Evolutionary conservation across 2,888 invertebrate species (phyloP).

Genomic region (Zonitis immaculata): DNA sequence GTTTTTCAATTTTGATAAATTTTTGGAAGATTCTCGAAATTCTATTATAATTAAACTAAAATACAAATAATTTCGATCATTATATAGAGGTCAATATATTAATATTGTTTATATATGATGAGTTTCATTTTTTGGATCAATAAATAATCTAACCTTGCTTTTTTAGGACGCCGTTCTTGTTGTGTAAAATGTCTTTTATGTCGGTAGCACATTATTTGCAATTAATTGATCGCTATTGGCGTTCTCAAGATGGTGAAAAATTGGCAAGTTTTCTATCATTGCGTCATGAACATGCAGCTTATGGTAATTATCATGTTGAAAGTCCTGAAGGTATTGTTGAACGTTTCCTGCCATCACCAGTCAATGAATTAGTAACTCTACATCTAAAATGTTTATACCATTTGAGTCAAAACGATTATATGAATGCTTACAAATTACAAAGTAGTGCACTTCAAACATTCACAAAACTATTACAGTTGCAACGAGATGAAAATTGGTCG

Average conservation of each 20-base stretch:
- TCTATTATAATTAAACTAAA: too few species aligned
- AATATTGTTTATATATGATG: too few species aligned
- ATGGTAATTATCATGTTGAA: conserved; percentile 63
- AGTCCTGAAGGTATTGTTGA: conserved; percentile 67
- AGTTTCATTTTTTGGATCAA: not conserved
- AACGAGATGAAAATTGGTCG: conserved; percentile 96
- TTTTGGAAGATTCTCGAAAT: too few species aligned
- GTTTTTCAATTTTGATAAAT: too few species aligned
- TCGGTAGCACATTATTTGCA: conserved; percentile 47
- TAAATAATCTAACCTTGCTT: conserved; percentile 11
- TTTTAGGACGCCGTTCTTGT: not conserved
- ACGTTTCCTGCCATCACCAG: conserved; percentile 64
- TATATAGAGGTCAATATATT: too few species aligned
- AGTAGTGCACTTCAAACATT: conserved; percentile 71
- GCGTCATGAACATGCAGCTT: conserved; percentile 68
- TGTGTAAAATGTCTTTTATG: conserved; percentile 41
- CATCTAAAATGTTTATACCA: conserved; percentile 67
- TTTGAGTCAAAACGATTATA: conserved; percentile 51
- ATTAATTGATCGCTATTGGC: conserved; percentile 57
- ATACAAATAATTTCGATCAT: too few species aligned
- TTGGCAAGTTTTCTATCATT: conserved; percentile 60
- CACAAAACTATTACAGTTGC: conserved; percentile 75
- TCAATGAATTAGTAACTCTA: conserved; percentile 69
- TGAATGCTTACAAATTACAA: conserved; percentile 74
- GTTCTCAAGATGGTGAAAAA: conserved; percentile 58